These are phyloP conservation scores for Catostomus latipinnis DNA, from an alignment of 2,797 vertebrate species.

Conservation along the genomic window DNA sequence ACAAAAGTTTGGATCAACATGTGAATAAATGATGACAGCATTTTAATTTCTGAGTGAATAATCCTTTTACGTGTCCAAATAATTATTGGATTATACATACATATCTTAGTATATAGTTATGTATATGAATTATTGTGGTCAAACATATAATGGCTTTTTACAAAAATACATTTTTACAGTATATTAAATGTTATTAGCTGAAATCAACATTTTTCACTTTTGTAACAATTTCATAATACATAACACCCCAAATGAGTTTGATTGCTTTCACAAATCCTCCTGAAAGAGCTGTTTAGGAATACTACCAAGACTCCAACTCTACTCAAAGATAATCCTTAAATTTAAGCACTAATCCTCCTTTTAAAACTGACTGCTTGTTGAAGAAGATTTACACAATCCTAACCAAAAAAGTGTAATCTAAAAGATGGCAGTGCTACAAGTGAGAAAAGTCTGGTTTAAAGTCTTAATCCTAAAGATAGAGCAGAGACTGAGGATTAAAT, in stretches of 20 bases:
- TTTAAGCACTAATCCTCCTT: slow-evolving; percentile 19
- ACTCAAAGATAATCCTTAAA: slow-evolving; percentile 2
- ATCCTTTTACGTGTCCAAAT: too few relatives aligned
- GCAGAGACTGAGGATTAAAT: slow-evolving; percentile 17
- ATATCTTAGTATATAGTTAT: too few relatives aligned
- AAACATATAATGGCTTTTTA: too few relatives aligned
- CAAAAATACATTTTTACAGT: too few relatives aligned
- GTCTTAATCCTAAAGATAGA: slow-evolving; percentile 24
- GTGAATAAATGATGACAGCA: too few relatives aligned
- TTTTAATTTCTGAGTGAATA: too few relatives aligned
- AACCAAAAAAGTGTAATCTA: slow-evolving; percentile 6
- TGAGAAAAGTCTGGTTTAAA: background rate
- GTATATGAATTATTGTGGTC: too few relatives aligned
- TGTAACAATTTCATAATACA: background rate
- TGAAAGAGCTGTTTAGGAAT: background rate
- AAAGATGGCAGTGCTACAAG: slow-evolving; percentile 18
- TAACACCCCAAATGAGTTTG: background rate
- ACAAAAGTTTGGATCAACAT: too few relatives aligned
- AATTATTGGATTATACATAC: too few relatives aligned
- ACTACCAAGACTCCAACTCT: background rate
- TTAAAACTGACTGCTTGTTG: slow-evolving; percentile 23
- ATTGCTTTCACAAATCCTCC: background rate
- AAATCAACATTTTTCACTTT: background rate
- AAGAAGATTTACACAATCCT: slow-evolving; percentile 8
- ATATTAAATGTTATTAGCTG: too few relatives aligned